A percentile compares a stretch with the other conserved stretches of the same genome.
These are phyloP conservation scores for Sebastes fasciatus DNA, from an alignment of 2,113 vertebrate genomes.

Conservation along the genomic window DNA sequence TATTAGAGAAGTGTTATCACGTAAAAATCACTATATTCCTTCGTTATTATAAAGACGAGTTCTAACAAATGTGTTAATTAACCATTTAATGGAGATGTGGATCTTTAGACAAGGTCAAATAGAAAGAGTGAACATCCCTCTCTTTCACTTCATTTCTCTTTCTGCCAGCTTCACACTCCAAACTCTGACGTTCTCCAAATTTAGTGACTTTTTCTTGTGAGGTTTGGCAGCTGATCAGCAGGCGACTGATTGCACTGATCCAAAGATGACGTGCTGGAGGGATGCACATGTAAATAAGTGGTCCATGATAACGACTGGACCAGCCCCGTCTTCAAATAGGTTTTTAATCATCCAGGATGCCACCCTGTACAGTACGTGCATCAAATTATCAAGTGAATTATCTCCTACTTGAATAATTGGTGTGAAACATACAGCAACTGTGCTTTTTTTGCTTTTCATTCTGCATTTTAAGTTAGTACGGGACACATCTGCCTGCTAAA, in stretches of 20 bases:
- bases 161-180: conserved; percentile 3
- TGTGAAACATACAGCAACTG: conserved; percentile 3
- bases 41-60: not conserved
- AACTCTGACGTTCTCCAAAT: not conserved
- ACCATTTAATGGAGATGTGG: not conserved
- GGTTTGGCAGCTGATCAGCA: conserved; percentile 26
- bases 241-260: conserved; percentile 40
- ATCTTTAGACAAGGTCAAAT: conserved; percentile 6
- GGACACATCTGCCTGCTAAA: conserved; percentile 3
- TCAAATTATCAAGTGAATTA: not conserved
- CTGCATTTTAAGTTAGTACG: conserved; percentile 4
- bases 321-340: not conserved
- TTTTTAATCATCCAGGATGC: conserved; percentile 3
- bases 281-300: conserved; percentile 30
- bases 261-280: conserved; percentile 48
- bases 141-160: not conserved
- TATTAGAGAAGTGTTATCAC: not conserved
- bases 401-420: conserved; percentile 25
- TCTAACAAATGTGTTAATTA: not conserved
- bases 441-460: conserved; percentile 33
- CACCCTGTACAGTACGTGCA: conserved; percentile 8
- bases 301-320: not conserved
- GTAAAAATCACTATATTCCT: not conserved
- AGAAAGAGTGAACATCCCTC: not conserved
- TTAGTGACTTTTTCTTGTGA: not conserved